phyloP scores from a whole-genome alignment of 1,140 invertebrate genomes.

The Lepidurus arcticus region DNA sequence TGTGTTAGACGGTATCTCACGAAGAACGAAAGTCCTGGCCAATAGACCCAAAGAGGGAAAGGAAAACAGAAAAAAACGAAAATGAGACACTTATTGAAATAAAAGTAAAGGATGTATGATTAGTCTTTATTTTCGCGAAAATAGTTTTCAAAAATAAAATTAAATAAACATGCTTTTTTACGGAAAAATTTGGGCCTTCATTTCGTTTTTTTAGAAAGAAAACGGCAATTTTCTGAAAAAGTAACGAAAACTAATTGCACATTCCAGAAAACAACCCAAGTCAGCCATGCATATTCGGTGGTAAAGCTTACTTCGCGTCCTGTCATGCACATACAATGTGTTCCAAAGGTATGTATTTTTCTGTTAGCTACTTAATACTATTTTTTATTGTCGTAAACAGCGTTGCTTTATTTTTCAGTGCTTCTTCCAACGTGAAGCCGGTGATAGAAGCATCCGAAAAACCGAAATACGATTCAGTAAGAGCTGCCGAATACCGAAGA shows the following conservation, averaged over 20 bases:
- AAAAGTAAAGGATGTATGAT: neutral
- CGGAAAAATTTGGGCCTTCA: neutral
- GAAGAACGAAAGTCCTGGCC: neutral
- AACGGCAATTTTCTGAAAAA: neutral
- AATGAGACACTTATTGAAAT: neutral
- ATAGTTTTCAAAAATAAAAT: neutral
- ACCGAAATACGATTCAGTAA: neutral
- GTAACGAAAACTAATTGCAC: neutral
- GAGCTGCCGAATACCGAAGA: neutral
- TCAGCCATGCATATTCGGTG: neutral
- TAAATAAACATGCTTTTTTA: neutral
- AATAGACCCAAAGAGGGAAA: neutral
- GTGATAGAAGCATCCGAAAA: neutral
- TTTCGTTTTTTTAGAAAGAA: neutral
- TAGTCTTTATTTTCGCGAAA: neutral
- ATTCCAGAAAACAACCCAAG: neutral
- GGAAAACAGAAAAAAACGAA: too few species aligned
- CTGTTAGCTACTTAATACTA: neutral
- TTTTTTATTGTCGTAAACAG: neutral
- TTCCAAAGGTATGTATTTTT: slow-evolving; percentile 7
- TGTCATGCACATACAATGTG: neutral
- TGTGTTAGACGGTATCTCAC: neutral
- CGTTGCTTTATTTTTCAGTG: neutral
- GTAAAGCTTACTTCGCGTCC: neutral
- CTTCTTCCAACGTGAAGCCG: neutral